Evolutionary conservation across 2,113 vertebrate genomes (phyloP).

Genomic region (Crotalus helleri): DNA sequence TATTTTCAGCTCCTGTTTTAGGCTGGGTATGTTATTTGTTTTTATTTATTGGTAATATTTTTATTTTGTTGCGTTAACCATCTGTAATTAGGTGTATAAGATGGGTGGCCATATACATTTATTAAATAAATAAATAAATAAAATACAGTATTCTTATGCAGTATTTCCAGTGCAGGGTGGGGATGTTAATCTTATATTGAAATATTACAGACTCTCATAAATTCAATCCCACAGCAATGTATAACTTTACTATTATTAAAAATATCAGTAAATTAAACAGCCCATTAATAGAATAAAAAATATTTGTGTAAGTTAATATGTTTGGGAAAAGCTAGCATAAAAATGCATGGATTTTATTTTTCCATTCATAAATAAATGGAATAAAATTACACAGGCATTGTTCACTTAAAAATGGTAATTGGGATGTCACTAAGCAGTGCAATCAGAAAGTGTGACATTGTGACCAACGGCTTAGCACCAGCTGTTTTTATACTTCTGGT

Average conservation of each 20-base stretch:
- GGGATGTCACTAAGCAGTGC: neutral
- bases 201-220: neutral
- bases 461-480: neutral
- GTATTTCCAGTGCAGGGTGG: neutral
- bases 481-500: neutral
- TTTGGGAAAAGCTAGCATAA: neutral
- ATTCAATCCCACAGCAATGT: neutral
- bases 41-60: neutral
- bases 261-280: neutral
- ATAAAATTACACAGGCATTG: neutral
- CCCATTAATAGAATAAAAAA: neutral
- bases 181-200: neutral
- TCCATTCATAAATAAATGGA: neutral
- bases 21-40: neutral
- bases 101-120: neutral
- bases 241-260: neutral
- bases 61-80: neutral
- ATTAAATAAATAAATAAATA: neutral
- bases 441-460: neutral
- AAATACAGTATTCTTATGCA: neutral
- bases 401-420: neutral
- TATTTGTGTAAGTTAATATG: neutral
- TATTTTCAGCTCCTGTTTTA: neutral
- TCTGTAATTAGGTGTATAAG: neutral
- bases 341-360: neutral